Evolutionary conservation across 2,797 vertebrate genomes (phyloP).

Genomic region (Vespertilio murinus): DNA sequence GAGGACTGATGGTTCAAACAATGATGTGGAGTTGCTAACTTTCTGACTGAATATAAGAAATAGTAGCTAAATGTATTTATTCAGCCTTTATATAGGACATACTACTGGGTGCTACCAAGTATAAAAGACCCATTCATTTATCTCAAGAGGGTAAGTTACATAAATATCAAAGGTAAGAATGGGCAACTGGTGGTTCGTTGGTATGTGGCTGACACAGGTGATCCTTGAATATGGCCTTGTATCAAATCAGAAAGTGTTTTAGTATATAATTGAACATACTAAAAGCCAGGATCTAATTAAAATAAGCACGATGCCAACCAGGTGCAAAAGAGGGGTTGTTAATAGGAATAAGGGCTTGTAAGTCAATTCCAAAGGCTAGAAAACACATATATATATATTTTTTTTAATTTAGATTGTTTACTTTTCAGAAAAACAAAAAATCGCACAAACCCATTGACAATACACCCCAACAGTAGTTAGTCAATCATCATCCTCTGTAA

Average conservation of each 20-base stretch:
- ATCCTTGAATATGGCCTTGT: neutral
- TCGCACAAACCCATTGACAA: neutral
- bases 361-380: slow-evolving; percentile 2
- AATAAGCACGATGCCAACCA: neutral
- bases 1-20: neutral
- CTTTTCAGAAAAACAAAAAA: slow-evolving; percentile 51
- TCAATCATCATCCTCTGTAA: slow-evolving; percentile 60
- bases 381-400: slow-evolving; percentile 5
- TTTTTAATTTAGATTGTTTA: neutral
- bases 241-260: neutral
- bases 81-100: neutral
- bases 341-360: neutral
- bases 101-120: neutral
- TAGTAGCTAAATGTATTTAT: neutral
- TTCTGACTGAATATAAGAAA: slow-evolving; percentile 22
- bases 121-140: neutral
- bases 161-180: neutral
- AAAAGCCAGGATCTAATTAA: neutral
- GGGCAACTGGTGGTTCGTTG: neutral
- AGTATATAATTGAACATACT: neutral
- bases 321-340: neutral
- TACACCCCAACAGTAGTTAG: neutral
- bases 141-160: neutral
- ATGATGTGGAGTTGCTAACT: neutral
- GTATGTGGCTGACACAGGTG: neutral